Evolutionary conservation across 2,113 vertebrate genomes (phyloP), one percentile per base, ranked within the genome.

Genomic region (Cyanistes caeruleus): DNA sequence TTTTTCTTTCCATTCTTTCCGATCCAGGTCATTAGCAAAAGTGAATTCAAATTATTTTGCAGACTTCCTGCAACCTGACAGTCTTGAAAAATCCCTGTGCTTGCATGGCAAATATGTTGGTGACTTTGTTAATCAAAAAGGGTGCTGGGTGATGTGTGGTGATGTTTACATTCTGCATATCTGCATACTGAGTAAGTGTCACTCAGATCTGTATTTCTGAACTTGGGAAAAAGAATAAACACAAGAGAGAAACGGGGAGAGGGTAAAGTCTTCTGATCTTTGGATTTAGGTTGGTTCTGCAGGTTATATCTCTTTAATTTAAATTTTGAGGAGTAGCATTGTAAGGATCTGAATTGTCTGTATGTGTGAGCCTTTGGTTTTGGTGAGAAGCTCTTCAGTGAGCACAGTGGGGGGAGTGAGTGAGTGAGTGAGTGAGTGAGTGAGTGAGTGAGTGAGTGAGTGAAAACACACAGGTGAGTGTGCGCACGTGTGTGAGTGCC

Each of bases 401-500:
- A 75, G 43, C 10, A 8, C 1, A 2, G 11, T 6, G 13, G 11
- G 3, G 2, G 1, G 9, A 39, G 31, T 3, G 37, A 46, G 30
- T 2, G 22, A 6, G 25, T 21, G 41, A 60, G 39, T 30, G 62
- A 56, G 52, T 27, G 39, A 55, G 30, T 5, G 21, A 5, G 28
- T 24, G 30, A 13, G 58, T 24, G 55, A 49, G 44, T 8, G 31
- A 60, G 58, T 27, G 22, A 5, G 23, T 27, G 30, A 46, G 52
- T 28, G 65, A 44, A 20, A 39, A 37, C 0, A 5, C 0, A 1
- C 23, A 24, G 17, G 14, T 27, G 33, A 2, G 0, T 2, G 21
- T 3, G 30, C 0, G 5, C 27, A 15, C 5, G 3, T 19, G 3
- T 19, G 63, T 62, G 59, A 22, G 18, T 15, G 67, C 3, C 28